Evolutionary conservation across 2,888 invertebrate species (phyloP), one percentile per base, ranked within the genome.

Genomic region (Schrankia costaestrigalis): DNA sequence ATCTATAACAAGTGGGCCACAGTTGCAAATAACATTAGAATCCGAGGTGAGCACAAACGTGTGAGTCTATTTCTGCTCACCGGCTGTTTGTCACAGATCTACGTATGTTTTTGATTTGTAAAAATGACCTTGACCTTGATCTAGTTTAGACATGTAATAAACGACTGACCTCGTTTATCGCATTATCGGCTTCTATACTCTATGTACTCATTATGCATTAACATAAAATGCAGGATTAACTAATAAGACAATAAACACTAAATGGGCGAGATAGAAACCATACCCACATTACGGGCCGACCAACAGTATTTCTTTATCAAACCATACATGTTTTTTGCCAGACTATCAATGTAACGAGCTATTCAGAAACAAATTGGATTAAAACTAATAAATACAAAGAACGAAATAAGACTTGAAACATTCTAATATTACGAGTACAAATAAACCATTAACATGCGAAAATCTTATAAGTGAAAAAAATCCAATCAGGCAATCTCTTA

Each of bases 61-160:
- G 62, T 56, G 63, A 65, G 57, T 77, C 76, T 83, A 82, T 82
- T 82, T 81, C 67, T 76, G 78, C 69, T 56, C 74, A 59, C 65
- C 60, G 63, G 58, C 57, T 76, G 71, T 78, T 78, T 83, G 79
- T 83, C 82, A 75, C 73, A 40, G 59, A n/a, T n/a, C 71, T 64
- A 72, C 68, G 65, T 72, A 67, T 79, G 74, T 73, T 81, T 82
- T 83, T 84, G 78, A 82, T 83, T 85, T 82, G 83, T 85, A 83
- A 83, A 80, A 84, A 78, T 85, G 86, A 84, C 86, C 85, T 85
- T 86, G 86, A 87, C 86, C 86, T 85, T 87, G 86, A 87, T 86
- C 86, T 80, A 84, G 70, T 83, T 86, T 77, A 70, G 72, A 68
- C 68, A 62, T 75, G 79, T 83, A 78, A 79, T 83, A 83, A 84